Base-by-base conservation (phyloP, 2,113 vertebrate species). In the Paradoxurus hermaphroditus region DNA sequence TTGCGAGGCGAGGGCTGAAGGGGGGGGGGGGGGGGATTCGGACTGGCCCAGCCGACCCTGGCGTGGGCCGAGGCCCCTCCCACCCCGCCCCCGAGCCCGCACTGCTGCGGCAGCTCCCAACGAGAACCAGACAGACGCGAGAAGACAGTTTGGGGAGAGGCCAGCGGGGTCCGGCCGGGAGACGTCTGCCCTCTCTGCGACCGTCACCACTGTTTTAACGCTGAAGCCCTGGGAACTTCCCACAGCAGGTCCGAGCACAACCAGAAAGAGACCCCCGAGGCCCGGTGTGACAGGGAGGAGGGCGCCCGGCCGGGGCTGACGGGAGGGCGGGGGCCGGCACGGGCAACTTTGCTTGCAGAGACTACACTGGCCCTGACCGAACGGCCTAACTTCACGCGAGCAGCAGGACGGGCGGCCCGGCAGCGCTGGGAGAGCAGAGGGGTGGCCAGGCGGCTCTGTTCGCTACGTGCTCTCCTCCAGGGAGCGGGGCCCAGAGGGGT, bases 401-500 rank as follows among this genome's bases (percentile, higher is more conserved):
- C 4, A 63, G 68, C 0, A 6, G 18, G 25, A 39, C 2, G 14
- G 44, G 44, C 44, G n/a, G n/a, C n/a, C n/a, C n/a, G n/a, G n/a
- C n/a, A n/a, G n/a, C n/a, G n/a, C n/a, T n/a, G n/a, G n/a, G n/a
- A n/a, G n/a, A n/a, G n/a, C n/a, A n/a, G n/a, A n/a, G n/a, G n/a
- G n/a, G n/a, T n/a, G n/a, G n/a, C n/a, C n/a, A n/a, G n/a, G 46
- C 46, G 98, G 98, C 98, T 98, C 98, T 97, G 97, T 3, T 97
- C 93, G 97, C 95, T 97, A 95, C 94, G 97, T 90, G 98, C 97
- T 96, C 97, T 98, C 95, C 98, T 98, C 98, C 98, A 98, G 97
- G 97, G 98, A 98, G 96, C 97, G 97, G 97, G 97, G n/a, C n/a
- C n/a, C n/a, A n/a, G n/a, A 18, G 39, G 36, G 25, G 7, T n/a